These are phyloP conservation scores for Laothoe populi DNA, from an alignment of 2,888 invertebrate genomes.

Conservation along the genomic window DNA sequence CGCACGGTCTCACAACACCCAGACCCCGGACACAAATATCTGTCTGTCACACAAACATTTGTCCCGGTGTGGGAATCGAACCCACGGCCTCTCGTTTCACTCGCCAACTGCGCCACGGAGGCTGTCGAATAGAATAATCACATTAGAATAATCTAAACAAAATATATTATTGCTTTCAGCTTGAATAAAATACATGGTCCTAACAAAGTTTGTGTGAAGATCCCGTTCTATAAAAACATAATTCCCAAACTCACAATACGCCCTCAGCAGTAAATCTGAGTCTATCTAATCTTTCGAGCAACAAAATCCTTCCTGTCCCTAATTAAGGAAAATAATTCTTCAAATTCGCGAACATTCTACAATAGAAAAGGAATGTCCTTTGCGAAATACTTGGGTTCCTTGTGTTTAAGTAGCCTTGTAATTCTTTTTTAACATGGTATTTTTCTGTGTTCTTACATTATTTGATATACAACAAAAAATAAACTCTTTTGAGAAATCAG, in stretches of 20 bases:
- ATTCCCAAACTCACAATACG: neutral
- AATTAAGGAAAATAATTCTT: conserved; percentile 2
- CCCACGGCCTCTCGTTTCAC: too few species aligned
- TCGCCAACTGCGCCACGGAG: too few species aligned
- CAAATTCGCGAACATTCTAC: neutral
- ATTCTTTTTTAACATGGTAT: neutral
- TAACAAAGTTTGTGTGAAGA: neutral
- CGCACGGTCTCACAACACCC: too few species aligned
- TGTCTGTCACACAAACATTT: too few species aligned
- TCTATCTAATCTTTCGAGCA: conserved; percentile 7
- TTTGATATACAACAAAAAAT: too few species aligned
- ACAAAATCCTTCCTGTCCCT: neutral
- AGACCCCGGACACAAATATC: too few species aligned
- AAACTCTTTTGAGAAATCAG: too few species aligned
- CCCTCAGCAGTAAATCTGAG: neutral
- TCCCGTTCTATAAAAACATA: neutral
- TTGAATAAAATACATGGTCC: too few species aligned
- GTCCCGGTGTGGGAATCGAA: too few species aligned
- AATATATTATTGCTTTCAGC: too few species aligned
- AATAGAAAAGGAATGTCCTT: neutral
- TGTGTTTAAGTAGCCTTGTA: neutral
- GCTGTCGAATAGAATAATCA: too few species aligned
- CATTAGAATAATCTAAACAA: too few species aligned
- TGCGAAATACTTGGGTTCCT: neutral
- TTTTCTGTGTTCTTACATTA: neutral